These are phyloP conservation scores for Drosophila insularis DNA, from an alignment of 1,140 invertebrate genomes.

Conservation along the genomic window DNA sequence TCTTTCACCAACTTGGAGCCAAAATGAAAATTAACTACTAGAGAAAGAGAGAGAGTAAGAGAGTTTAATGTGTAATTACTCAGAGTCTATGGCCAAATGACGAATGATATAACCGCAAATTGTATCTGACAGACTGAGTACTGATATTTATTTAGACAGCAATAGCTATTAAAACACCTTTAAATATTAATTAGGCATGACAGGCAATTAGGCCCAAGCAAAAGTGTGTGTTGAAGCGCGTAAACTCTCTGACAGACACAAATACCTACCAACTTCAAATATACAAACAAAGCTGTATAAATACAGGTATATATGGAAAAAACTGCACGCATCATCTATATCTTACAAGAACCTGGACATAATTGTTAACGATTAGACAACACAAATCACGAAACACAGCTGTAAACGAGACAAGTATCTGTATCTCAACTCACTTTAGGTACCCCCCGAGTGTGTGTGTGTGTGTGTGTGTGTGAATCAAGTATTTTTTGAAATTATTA, in stretches of 20 bases:
- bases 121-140: not conserved
- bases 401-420: slow-evolving; percentile 40
- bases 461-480: slow-evolving; percentile 49
- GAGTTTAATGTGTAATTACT: slow-evolving; percentile 1
- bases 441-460: slow-evolving; percentile 26
- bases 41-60: not conserved
- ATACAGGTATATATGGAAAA: slow-evolving; percentile 18
- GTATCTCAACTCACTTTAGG: not conserved
- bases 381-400: slow-evolving; percentile 76
- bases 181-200: slow-evolving; percentile 75
- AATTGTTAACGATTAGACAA: slow-evolving; percentile 76
- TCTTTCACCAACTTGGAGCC: slow-evolving; percentile 44
- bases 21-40: slow-evolving; percentile 27
- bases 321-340: slow-evolving; percentile 52
- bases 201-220: slow-evolving; percentile 52
- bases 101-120: slow-evolving; percentile 64
- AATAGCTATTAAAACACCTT: slow-evolving; percentile 57
- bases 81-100: slow-evolving; percentile 14
- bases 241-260: slow-evolving; percentile 48
- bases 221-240: slow-evolving; percentile 73
- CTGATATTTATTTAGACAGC: slow-evolving; percentile 20
- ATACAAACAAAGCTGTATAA: slow-evolving; percentile 14
- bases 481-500: slow-evolving; percentile 66
- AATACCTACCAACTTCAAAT: not conserved
- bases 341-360: slow-evolving; percentile 50